Base-by-base conservation (phyloP, 64 coral and sea anemone genomes). In the Stichodactyla mertensii region DNA sequence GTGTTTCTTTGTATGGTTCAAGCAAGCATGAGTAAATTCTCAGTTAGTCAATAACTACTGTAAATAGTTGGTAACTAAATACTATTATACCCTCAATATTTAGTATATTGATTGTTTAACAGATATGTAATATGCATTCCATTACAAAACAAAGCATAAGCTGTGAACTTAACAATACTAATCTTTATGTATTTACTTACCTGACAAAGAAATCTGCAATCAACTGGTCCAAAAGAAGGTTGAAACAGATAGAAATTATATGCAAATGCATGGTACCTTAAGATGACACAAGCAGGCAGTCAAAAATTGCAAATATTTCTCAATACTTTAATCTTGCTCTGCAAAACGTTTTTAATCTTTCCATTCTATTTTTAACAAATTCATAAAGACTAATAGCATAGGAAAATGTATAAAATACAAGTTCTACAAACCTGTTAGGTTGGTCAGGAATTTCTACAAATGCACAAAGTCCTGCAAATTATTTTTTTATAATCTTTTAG, bases 201-300 rank as follows among this genome's bases (percentile, higher is more conserved):
- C 96, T 98, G 96, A 90, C 93, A 84, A 0, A 94, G 56, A 91
- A 98, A 98, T 88, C 96, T 90, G 83, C 80, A 81, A 88, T 98
- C 92, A 85, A 90, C n/a, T 62, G 85, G 89, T 45, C 96, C 96
- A 88, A 98, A 98, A 23, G 88, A 94, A 52, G 88, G 78, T 82
- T 89, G 96, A 51, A 88, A 98, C 16, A 98, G 89, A 69, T 86
- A 89, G 27, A 94, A 92, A 62, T 98, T 98, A 61, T 77, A 98
- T 5, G 91, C 85, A 92, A 92, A 92, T 64, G 90, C 96, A 77
- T 85, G 77, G 62, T 98, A 98, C 83, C 96, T 98, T 70, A 15
- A 31, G 4, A 74, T 36, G 12, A 74, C n/a, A 12, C 24, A n/a
- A 74, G 10, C 16, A 36, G 18, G 0, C 62, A 66, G 62, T 10